These are phyloP conservation scores for Stenurella melanura DNA, from an alignment of 2,888 invertebrate genomes.

Conservation along the genomic window DNA sequence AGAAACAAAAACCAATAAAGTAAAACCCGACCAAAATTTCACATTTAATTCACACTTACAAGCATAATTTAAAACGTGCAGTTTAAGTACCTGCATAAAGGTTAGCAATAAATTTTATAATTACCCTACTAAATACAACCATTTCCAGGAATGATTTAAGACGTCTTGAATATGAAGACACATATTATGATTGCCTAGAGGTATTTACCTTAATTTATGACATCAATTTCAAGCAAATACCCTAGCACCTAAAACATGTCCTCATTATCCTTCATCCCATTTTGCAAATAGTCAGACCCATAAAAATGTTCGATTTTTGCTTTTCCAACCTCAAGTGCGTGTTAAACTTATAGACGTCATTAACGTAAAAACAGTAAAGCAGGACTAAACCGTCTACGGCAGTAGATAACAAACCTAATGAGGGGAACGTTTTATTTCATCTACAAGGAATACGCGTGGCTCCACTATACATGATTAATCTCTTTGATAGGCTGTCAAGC, in stretches of 20 bases:
- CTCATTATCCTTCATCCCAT: background rate
- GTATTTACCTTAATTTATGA: background rate
- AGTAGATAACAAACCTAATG: slow-evolving; percentile 26
- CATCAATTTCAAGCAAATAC: background rate
- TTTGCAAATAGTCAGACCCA: background rate
- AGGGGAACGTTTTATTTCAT: slow-evolving; percentile 40
- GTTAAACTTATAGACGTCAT: slow-evolving; percentile 29
- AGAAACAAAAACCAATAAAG: no score
- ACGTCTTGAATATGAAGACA: background rate
- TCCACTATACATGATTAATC: slow-evolving; percentile 49
- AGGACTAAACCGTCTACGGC: slow-evolving; percentile 3
- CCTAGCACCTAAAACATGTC: background rate
- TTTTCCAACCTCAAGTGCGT: background rate
- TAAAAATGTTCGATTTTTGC: slow-evolving; percentile 9
- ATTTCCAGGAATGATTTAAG: background rate
- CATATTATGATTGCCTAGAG: background rate
- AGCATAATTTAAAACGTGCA: no score
- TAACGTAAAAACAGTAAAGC: slow-evolving; percentile 27
- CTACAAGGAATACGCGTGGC: slow-evolving; percentile 52
- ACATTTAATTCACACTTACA: no score
- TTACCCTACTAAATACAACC: background rate
- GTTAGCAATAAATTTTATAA: no score
- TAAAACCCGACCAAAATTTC: no score
- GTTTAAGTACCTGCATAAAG: no score
- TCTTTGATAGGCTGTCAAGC: slow-evolving; percentile 41